phyloP scores from a whole-genome alignment of 2,888 invertebrate genomes.

The Rhagonycha fulva region DNA sequence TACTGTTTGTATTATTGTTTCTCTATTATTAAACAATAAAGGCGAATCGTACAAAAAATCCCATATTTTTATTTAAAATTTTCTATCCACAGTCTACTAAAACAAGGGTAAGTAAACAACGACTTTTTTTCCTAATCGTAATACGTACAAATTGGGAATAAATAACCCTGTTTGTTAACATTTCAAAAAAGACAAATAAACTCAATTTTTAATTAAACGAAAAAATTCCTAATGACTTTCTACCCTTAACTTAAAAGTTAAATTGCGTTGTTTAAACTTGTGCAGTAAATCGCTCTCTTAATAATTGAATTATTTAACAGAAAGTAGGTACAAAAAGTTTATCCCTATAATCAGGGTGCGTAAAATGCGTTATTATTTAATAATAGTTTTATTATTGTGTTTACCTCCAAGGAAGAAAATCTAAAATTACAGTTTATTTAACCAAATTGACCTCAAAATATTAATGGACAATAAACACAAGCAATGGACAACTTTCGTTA shows the following conservation, averaged over 20 bases:
- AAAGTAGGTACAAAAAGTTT: not conserved
- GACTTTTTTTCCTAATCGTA: not conserved
- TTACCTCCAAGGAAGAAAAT: not conserved
- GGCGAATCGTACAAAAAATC: slow-evolving; percentile 10
- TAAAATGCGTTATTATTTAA: not conserved
- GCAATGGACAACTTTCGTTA: not conserved
- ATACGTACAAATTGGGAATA: not conserved
- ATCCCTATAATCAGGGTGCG: not conserved
- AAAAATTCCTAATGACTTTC: not conserved
- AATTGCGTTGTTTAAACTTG: not conserved
- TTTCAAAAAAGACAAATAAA: not conserved
- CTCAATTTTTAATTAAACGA: not conserved
- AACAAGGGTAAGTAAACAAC: not conserved
- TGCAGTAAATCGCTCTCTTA: not conserved
- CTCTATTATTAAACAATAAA: slow-evolving; percentile 41
- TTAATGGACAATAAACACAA: not conserved
- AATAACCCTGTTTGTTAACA: not conserved
- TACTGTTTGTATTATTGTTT: slow-evolving; percentile 44
- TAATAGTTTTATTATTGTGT: not conserved
- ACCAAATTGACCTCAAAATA: not conserved
- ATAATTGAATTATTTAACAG: not conserved
- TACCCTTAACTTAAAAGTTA: not conserved
- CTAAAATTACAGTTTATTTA: not conserved
- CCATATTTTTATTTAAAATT: not conserved
- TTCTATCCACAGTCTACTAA: not conserved